Evolutionary conservation across 2,888 invertebrate species (phyloP), one percentile per base, ranked within the genome.

Genomic region (Matsumyia berberina): DNA sequence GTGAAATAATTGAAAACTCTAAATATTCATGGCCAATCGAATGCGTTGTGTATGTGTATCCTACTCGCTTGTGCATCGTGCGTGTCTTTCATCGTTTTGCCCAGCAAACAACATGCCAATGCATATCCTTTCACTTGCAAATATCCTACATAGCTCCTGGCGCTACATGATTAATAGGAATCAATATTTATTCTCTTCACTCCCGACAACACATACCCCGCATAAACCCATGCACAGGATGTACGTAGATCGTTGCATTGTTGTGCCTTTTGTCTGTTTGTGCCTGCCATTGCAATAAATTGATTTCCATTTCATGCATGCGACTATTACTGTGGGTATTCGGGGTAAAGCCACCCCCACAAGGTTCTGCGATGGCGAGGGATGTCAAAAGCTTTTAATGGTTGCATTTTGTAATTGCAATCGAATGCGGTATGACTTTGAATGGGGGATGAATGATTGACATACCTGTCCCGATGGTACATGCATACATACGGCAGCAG

Each of bases 161-260:
- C 73, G 70, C 62, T 78, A 67, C 78, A 78, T 83, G 82, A 83
- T 83, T 78, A 78, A 83, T 83, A 73, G 82, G 46, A 73, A 83
- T 78, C 82, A 83, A 83, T 83, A 83, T 83, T 83, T 78, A 67
- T 69, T 66, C 67, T 67, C 66, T 55, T 39, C 17, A 66, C 12
- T 12, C 17, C 64, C 2, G n/a, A 6, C 31, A n/a, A 0, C 33
- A 46, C 9, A 7, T 12, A 33, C 5, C 11, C 1, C n/a, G 15
- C 8, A n/a, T 3, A n/a, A 2, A 17, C 11, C 17, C 5, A 58
- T 37, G 42, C 35, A 53, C 15, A 46, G 24, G 29, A 42, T 33
- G 15, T 37, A 60, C 12, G 55, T 64, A 57, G 53, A 82, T 35
- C 53, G 53, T 44, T 77, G 24, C 53, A 78, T 78, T 82, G 70